Evolutionary conservation across 2,888 invertebrate species (phyloP), one percentile per base, ranked within the genome.

Genomic region (Drosophila dives): DNA sequence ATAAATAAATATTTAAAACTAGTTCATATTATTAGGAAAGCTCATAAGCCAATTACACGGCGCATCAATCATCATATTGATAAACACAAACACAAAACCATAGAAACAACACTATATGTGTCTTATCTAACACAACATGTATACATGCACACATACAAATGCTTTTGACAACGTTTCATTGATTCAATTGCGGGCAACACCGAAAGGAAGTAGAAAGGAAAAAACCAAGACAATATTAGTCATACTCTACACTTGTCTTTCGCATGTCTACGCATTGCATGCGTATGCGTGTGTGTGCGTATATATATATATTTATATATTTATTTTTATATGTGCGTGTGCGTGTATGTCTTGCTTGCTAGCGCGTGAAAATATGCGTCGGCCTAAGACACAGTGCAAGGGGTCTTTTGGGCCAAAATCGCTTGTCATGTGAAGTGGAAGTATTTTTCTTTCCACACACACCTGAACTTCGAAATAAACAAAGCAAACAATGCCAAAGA

Each of bases 1-100:
- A 65, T 54, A 59, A 48, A 45, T 64, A 51, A 40, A 58, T 70
- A 58, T 64, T 70, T 70, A 48, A 61, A 80, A 61, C 80, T 55
- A 61, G 76, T 66, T 64, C 63, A 36, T 48, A 59, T 80, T 49
- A 61, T 76, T 61, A 53, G 49, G 40, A 67, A 59, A 77, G 81
- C 77, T 51, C 53, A 85, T 88, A 90, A 90, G 86, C 90, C 90
- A 90, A 90, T 85, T 82, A 85, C 68, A 80, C 51, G 72, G 55
- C 58, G 80, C 88, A 90, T 90, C 83, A 74, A 85, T 86, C 90
- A 90, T 74, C 68, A 55, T 62, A 51, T 64, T 26, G 62, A 32
- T 58, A 34, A 60, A 20, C 17, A 33, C 40, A 54, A 11, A 42
- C 11, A 59, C 29, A 33, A 15, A 20, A 2, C 20, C 7, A 12